These are phyloP conservation scores for Lepidothrix coronata DNA, from an alignment of 2,113 vertebrate genomes.

Conservation along the genomic window DNA sequence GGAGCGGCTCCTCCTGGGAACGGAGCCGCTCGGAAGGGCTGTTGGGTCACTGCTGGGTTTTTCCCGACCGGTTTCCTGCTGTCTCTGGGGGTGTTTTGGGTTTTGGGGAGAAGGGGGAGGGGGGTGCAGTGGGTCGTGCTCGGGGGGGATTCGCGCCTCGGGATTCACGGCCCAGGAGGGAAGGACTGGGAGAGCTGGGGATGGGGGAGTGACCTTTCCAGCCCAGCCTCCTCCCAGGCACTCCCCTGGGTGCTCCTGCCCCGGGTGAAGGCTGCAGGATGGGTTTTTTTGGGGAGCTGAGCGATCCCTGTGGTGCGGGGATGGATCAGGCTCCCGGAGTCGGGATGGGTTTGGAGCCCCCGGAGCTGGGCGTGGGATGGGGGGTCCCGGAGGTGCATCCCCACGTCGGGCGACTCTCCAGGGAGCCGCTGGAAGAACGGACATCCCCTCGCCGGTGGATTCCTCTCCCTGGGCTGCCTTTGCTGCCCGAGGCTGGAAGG, in stretches of 20 bases:
- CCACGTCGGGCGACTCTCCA: rapidly evolving
- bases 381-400: neutral
- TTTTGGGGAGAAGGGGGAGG: neutral
- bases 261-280: too few relatives aligned
- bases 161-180: neutral
- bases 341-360: too few relatives aligned
- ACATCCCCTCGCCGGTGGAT: neutral
- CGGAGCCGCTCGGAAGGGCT: neutral
- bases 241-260: neutral
- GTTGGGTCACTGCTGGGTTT: neutral
- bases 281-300: neutral
- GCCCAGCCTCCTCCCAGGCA: neutral
- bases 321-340: neutral
- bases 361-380: neutral
- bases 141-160: rapidly evolving
- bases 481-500: neutral
- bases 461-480: neutral
- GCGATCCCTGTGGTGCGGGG: rapidly evolving
- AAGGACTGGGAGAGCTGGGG: neutral
- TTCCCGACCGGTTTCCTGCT: neutral
- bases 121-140: neutral
- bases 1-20: neutral
- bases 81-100: neutral
- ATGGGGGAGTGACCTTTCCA: rapidly evolving
- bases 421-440: neutral